phyloP scores from a whole-genome alignment of 92 coral and sea anemone species.

The Isaurus tuberculatus region DNA sequence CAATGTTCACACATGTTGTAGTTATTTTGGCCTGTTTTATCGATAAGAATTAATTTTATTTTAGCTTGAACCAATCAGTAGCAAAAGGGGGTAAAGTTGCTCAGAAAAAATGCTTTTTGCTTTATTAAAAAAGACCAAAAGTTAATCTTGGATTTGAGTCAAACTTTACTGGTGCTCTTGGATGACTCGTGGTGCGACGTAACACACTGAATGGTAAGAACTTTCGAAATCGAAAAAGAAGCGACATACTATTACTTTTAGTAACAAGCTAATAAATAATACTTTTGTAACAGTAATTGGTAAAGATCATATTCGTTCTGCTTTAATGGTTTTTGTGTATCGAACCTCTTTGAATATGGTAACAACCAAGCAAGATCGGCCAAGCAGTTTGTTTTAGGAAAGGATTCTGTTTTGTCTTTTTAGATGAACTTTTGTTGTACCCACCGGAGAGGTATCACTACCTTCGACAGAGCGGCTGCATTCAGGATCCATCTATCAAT shows the following conservation, averaged over 20 bases:
- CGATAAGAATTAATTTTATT: too few relatives aligned
- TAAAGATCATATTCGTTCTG: too few relatives aligned
- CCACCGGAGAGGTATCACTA: constrained; percentile 92
- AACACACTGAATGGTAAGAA: background rate
- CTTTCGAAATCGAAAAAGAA: background rate
- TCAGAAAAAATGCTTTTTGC: too few relatives aligned
- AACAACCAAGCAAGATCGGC: too few relatives aligned
- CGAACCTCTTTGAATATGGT: too few relatives aligned
- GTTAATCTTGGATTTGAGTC: background rate
- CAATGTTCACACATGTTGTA: too few relatives aligned
- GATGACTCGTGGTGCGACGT: background rate
- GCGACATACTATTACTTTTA: background rate
- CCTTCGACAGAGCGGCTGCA: constrained; percentile 93
- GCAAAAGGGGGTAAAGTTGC: too few relatives aligned
- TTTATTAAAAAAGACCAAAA: too few relatives aligned
- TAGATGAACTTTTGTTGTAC: constrained; percentile 80
- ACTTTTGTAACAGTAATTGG: background rate
- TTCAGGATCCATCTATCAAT: constrained; percentile 90
- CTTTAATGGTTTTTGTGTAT: too few relatives aligned
- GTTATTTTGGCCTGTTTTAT: too few relatives aligned
- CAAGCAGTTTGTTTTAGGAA: background rate
- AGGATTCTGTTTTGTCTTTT: constrained; percentile 5
- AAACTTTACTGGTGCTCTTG: background rate
- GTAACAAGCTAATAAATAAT: background rate
- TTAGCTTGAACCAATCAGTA: too few relatives aligned